A percentile compares a stretch with the other conserved stretches of the same genome.
These are phyloP conservation scores for Opisthograptis luteolata DNA, from an alignment of 2,888 invertebrate species.

Conservation along the genomic window DNA sequence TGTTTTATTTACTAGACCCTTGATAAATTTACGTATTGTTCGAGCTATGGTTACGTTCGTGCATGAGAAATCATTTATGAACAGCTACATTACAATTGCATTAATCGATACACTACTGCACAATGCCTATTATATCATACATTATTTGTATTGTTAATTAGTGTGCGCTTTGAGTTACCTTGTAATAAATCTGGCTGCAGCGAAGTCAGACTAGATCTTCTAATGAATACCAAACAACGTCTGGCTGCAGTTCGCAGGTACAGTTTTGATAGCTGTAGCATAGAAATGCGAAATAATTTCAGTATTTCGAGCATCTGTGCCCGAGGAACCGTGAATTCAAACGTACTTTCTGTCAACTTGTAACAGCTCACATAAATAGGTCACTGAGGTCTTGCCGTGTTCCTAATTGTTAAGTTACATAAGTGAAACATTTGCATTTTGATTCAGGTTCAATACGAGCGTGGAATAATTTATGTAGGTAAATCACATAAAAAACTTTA, in stretches of 20 bases:
- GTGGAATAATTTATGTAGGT: too few species aligned
- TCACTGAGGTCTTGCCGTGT: conserved; percentile 20
- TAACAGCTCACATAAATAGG: conserved; percentile 29
- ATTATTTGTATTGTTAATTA: conserved; percentile 29
- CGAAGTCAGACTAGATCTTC: conserved; percentile 23
- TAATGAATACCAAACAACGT: conserved; percentile 41
- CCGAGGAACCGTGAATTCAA: conserved; percentile 37
- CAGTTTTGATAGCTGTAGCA: conserved; percentile 37
- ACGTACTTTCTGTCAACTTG: conserved; percentile 39
- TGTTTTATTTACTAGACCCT: too few species aligned
- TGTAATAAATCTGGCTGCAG: conserved; percentile 23
- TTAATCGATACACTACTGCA: conserved; percentile 6
- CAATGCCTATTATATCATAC: conserved; percentile 6
- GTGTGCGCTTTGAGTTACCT: conserved; percentile 30
- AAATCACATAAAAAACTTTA: too few species aligned
- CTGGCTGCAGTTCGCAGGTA: conserved; percentile 27
- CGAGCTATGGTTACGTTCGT: too few species aligned
- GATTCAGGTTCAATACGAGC: conserved; percentile 6
- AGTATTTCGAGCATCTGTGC: conserved; percentile 31
- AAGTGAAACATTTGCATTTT: conserved; percentile 12
- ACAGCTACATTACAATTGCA: conserved; percentile 7
- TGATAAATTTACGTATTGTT: too few species aligned
- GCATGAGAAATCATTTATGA: not conserved
- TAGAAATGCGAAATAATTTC: conserved; percentile 39
- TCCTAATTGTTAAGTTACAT: conserved; percentile 12